Conservation (phyloP, 2,888 invertebrate species). For the Calephelis perditalis region DNA sequence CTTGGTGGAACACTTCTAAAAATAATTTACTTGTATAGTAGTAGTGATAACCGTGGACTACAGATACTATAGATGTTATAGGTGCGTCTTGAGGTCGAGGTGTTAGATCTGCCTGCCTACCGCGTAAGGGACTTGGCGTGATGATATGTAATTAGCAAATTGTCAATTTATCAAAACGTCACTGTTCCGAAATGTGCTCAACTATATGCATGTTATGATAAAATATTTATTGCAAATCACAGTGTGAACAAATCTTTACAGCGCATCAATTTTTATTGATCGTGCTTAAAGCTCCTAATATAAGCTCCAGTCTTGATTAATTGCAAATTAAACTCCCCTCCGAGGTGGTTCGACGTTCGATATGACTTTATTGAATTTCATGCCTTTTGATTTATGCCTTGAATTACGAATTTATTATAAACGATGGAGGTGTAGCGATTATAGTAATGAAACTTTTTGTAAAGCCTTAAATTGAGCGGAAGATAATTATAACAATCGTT, state of each 20-base stretch:
- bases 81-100: too few relatives aligned
- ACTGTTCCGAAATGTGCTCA: too few relatives aligned
- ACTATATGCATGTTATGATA: not conserved
- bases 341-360: conserved; percentile 58
- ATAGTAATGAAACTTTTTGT: conserved; percentile 19
- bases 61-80: too few relatives aligned
- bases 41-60: too few relatives aligned
- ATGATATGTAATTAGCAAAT: too few relatives aligned
- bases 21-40: too few relatives aligned
- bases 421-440: conserved; percentile 21
- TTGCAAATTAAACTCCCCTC: conserved; percentile 72
- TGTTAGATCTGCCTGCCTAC: too few relatives aligned
- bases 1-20: too few relatives aligned
- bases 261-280: conserved; percentile 54
- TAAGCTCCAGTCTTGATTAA: conserved; percentile 62
- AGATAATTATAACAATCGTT: conserved; percentile 6
- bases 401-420: conserved; percentile 65
- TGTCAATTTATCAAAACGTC: too few relatives aligned
- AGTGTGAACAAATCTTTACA: conserved; percentile 30
- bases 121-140: too few relatives aligned
- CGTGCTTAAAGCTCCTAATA: conserved; percentile 63
- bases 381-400: conserved; percentile 63
- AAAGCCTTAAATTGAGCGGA: conserved; percentile 13
- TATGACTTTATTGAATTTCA: conserved; percentile 78
- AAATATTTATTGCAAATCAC: conserved; percentile 14